Evolutionary conservation across 2,113 vertebrate species (phyloP).

Genomic region (Zingel zingel): DNA sequence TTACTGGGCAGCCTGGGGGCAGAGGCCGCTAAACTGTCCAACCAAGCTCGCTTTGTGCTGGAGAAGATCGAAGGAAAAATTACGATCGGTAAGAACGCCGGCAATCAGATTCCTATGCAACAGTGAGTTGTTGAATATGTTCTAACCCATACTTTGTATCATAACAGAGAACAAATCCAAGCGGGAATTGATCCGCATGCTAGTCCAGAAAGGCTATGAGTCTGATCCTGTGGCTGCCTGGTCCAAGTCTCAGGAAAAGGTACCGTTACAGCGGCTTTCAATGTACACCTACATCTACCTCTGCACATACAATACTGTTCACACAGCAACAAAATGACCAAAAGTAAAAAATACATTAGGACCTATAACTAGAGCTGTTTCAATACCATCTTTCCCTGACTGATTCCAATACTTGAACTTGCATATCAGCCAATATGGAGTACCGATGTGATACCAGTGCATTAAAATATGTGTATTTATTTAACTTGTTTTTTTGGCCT

Average conservation of each 20-base stretch:
- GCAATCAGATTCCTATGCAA: neutral
- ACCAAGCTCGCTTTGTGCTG: conserved; percentile 97
- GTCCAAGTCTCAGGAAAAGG: conserved; percentile 97
- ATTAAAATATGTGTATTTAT: too few relatives aligned
- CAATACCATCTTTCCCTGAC: too few relatives aligned
- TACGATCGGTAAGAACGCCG: conserved; percentile 87
- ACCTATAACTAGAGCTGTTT: too few relatives aligned
- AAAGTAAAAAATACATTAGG: neutral
- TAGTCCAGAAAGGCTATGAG: conserved; percentile 96
- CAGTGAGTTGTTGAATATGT: neutral
- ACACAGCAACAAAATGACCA: neutral
- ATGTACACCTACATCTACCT: neutral
- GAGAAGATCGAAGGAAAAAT: conserved; percentile 99
- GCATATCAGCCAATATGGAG: too few relatives aligned
- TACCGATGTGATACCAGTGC: too few relatives aligned
- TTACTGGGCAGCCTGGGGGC: conserved; percentile 93
- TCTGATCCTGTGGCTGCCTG: conserved; percentile 97
- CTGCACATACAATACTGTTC: neutral
- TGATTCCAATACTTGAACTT: too few relatives aligned
- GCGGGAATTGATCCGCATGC: conserved; percentile 95
- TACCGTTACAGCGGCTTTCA: conserved; percentile 59
- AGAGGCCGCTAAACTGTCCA: conserved; percentile 95
- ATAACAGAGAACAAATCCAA: conserved; percentile 96
- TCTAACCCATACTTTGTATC: neutral
- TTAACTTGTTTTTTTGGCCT: too few relatives aligned